Evolutionary conservation across 2,888 invertebrate species (phyloP).

Genomic region (Polylopha cassiicola): DNA sequence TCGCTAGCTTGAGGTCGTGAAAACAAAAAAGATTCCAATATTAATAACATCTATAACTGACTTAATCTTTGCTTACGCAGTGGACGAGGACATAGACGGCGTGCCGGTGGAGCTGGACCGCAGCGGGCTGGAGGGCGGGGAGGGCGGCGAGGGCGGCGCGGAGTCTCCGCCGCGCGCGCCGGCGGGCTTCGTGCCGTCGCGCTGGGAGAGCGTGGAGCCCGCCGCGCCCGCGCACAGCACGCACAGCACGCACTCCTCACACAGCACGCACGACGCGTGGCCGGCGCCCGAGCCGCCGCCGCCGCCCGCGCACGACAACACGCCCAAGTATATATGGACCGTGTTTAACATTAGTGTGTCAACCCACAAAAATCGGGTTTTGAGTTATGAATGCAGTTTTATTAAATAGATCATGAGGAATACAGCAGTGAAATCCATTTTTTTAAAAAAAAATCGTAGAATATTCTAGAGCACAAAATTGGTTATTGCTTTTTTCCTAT

Average conservation of each 20-base stretch:
- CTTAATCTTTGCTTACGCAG: slow-evolving; percentile 39
- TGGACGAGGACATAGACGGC: slow-evolving; percentile 87
- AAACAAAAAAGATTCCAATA: no score
- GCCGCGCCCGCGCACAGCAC: slow-evolving; percentile 78
- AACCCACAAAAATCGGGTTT: no score
- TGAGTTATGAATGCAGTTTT: no score
- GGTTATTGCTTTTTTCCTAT: no score
- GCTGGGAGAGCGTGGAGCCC: slow-evolving; percentile 98
- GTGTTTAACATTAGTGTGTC: no score
- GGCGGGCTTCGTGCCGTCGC: slow-evolving; percentile 90
- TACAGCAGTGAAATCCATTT: no score
- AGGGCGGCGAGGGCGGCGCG: slow-evolving; percentile 92
- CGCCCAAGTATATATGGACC: no score
- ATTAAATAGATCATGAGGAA: no score
- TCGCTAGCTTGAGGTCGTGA: no score
- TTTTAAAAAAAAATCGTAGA: no score
- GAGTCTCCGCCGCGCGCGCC: slow-evolving; percentile 76
- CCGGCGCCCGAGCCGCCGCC: slow-evolving; percentile 45
- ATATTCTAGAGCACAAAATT: no score
- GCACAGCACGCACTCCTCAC: slow-evolving; percentile 89
- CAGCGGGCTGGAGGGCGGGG: slow-evolving; percentile 97
- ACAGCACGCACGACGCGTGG: slow-evolving; percentile 69
- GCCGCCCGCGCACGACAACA: slow-evolving; percentile 25
- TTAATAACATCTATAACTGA: not conserved
- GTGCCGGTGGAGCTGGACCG: slow-evolving; percentile 80